These are phyloP conservation scores for Salvelinus sp. DNA, from an alignment of 2,113 vertebrate genomes.

Conservation along the genomic window DNA sequence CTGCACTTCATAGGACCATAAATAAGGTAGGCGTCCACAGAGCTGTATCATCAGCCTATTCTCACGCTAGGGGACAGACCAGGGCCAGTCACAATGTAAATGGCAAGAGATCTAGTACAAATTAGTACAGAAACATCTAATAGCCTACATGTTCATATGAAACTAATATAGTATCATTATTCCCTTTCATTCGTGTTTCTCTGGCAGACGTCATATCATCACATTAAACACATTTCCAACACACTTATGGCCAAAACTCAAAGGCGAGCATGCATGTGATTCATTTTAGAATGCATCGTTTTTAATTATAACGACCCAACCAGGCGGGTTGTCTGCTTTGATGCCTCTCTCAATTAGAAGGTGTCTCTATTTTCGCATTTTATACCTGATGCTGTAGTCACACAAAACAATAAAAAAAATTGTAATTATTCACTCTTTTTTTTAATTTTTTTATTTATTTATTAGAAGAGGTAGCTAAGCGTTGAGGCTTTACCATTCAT, in stretches of 20 bases:
- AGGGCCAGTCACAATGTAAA: neutral
- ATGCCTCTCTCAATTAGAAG: no score
- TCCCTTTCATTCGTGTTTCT: neutral
- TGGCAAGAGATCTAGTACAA: neutral
- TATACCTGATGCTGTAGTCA: no score
- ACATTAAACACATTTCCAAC: neutral
- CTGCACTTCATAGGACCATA: constrained; percentile 65
- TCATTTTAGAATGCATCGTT: no score
- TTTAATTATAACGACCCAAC: no score
- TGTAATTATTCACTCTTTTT: no score
- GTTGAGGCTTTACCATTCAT: no score
- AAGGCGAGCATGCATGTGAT: no score
- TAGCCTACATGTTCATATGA: neutral
- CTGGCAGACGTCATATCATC: neutral
- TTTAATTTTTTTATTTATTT: no score
- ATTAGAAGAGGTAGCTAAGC: no score
- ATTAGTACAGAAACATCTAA: neutral
- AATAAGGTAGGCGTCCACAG: constrained; percentile 64
- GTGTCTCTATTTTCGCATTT: no score
- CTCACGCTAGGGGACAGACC: neutral
- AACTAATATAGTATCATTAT: neutral
- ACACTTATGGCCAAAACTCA: neutral
- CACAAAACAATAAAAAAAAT: no score
- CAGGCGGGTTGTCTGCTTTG: no score
- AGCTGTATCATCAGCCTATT: constrained; percentile 21